A percentile compares a stretch with the other conserved stretches of the same genome.
Evolutionary conservation across 2,113 vertebrate species (phyloP).

Genomic region (Prolemur simus): DNA sequence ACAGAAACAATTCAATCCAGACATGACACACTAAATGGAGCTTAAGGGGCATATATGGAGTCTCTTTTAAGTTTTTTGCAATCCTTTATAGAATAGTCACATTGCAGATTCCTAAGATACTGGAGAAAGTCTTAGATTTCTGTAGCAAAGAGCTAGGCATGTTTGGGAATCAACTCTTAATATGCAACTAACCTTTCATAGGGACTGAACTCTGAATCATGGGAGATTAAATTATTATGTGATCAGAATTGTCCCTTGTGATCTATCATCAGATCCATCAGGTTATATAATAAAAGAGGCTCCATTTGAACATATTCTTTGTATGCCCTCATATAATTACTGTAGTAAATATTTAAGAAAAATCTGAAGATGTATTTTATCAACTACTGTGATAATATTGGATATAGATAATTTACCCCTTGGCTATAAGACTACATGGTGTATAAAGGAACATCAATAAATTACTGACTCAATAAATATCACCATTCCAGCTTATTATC

Average conservation of each 20-base stretch:
- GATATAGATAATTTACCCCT: not conserved
- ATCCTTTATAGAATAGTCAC: not conserved
- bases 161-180: not conserved
- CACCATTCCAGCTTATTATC: not conserved
- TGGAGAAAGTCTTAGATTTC: not conserved
- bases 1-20: not conserved
- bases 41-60: too few species aligned
- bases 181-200: not conserved
- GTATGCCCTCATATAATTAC: not conserved
- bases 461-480: not conserved
- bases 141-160: fast-evolving
- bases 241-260: not conserved
- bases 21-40: not conserved
- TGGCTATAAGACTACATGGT: not conserved
- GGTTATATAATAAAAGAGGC: not conserved
- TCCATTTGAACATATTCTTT: not conserved
- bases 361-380: not conserved
- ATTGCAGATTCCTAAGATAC: not conserved
- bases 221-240: not conserved
- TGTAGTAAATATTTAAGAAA: not conserved
- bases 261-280: not conserved
- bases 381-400: not conserved
- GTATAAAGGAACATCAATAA: not conserved
- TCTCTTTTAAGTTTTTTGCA: not conserved
- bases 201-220: not conserved